Conservation (phyloP, 2,888 invertebrate species). For the Adineta ricciae region DNA sequence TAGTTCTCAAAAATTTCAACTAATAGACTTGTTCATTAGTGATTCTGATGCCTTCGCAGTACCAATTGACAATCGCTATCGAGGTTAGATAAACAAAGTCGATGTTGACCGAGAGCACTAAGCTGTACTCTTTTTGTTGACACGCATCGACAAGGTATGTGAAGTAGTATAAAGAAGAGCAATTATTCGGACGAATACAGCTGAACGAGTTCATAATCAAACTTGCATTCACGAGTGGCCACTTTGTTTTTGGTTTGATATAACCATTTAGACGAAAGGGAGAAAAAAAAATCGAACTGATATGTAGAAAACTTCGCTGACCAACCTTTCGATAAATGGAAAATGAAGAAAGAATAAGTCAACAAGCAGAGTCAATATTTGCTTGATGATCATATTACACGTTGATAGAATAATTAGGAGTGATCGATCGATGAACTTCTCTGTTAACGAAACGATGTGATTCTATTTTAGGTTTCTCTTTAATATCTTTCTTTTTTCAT, state of each 20-base stretch:
- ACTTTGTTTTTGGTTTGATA: neutral
- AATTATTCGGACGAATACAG: neutral
- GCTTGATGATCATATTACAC: neutral
- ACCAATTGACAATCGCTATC: neutral
- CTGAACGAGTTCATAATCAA: neutral
- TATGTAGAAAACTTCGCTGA: neutral
- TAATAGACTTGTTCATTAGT: neutral
- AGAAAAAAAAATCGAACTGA: neutral
- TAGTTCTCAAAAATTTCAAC: neutral
- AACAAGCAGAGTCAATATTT: neutral
- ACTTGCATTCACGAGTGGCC: neutral
- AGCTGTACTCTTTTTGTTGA: neutral
- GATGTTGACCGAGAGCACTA: neutral
- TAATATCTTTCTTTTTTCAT: neutral
- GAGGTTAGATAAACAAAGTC: neutral
- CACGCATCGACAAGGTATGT: neutral
- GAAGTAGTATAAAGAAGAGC: neutral
- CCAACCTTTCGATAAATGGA: neutral
- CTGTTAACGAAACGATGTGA: neutral
- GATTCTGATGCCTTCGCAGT: neutral
- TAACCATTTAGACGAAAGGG: neutral
- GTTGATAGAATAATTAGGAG: neutral
- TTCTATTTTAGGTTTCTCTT: neutral
- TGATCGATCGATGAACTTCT: neutral
- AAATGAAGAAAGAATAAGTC: neutral